These are phyloP conservation scores for Catharus bicknelli DNA, from an alignment of 2,113 vertebrate genomes.

Conservation along the genomic window DNA sequence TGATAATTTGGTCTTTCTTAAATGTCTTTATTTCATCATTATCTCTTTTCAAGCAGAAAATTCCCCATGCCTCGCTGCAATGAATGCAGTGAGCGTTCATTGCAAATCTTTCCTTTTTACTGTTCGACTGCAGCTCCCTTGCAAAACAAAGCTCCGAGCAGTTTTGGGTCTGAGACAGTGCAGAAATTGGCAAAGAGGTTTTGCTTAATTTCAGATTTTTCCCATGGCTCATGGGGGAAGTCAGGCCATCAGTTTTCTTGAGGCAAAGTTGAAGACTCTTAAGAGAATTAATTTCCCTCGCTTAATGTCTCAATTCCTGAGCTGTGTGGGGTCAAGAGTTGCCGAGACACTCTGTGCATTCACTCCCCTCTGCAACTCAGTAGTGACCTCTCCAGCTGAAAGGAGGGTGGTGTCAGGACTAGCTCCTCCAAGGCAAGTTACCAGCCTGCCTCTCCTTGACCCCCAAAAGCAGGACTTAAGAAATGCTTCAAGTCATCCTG, in stretches of 20 bases:
- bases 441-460: neutral
- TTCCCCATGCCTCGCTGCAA: neutral
- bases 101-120: neutral
- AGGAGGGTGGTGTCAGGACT: constrained; percentile 6
- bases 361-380: constrained; percentile 28
- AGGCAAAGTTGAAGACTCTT: constrained; percentile 5
- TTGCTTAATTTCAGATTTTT: constrained; percentile 25
- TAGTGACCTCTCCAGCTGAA: constrained; percentile 56
- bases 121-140: neutral
- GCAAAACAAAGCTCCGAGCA: neutral
- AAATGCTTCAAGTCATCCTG: neutral
- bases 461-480: neutral
- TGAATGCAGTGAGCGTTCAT: neutral
- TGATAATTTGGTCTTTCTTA: neutral
- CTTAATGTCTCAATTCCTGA: neutral
- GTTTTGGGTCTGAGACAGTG: neutral
- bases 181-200: neutral
- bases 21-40: neutral
- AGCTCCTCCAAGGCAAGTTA: neutral
- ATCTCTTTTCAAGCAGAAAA: constrained; percentile 25
- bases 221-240: neutral
- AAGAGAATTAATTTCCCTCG: neutral
- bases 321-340: neutral
- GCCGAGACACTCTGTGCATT: neutral
- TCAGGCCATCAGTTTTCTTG: neutral